phyloP scores from a whole-genome alignment of 2,797 vertebrate species.

The Borostomias antarcticus region DNA sequence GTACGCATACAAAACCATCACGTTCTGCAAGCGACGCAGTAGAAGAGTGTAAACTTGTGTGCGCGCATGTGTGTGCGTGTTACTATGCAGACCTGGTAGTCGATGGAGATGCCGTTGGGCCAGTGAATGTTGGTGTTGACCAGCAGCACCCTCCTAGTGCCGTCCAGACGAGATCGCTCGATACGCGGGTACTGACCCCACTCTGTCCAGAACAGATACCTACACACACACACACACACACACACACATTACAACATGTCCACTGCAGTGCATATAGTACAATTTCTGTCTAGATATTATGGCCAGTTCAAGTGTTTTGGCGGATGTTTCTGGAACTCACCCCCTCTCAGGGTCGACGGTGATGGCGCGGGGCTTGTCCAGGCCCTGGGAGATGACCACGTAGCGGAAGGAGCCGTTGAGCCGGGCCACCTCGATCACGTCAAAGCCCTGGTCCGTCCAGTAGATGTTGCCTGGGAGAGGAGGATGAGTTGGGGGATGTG shows the following conservation, averaged over 20 bases:
- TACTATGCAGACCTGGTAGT: slow-evolving; percentile 86
- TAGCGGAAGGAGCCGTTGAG: slow-evolving; percentile 97
- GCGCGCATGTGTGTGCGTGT: background rate
- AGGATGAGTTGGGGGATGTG: slow-evolving; percentile 7
- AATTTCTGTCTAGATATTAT: too few species aligned
- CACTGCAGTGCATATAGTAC: too few species aligned
- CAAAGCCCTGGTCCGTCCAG: slow-evolving; percentile 98
- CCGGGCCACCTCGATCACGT: slow-evolving; percentile 95
- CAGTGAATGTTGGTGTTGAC: slow-evolving; percentile 96
- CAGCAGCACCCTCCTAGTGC: slow-evolving; percentile 86
- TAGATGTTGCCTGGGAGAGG: slow-evolving; percentile 90
- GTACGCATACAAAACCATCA: slow-evolving; percentile 9
- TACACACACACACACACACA: slow-evolving; percentile 50
- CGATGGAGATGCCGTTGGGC: slow-evolving; percentile 96
- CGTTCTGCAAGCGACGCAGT: too few species aligned
- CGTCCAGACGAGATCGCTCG: slow-evolving; percentile 90
- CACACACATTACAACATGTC: background rate
- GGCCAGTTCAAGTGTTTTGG: background rate
- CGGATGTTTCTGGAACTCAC: slow-evolving; percentile 65
- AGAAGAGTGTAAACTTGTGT: too few species aligned
- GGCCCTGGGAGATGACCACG: slow-evolving; percentile 93
- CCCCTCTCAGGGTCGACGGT: slow-evolving; percentile 94
- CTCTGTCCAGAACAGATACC: slow-evolving; percentile 98
- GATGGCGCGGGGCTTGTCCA: slow-evolving; percentile 96
- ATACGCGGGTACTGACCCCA: slow-evolving; percentile 98